These are phyloP conservation scores for Morpho deidamia DNA, from an alignment of 2,888 invertebrate genomes.

Conservation along the genomic window DNA sequence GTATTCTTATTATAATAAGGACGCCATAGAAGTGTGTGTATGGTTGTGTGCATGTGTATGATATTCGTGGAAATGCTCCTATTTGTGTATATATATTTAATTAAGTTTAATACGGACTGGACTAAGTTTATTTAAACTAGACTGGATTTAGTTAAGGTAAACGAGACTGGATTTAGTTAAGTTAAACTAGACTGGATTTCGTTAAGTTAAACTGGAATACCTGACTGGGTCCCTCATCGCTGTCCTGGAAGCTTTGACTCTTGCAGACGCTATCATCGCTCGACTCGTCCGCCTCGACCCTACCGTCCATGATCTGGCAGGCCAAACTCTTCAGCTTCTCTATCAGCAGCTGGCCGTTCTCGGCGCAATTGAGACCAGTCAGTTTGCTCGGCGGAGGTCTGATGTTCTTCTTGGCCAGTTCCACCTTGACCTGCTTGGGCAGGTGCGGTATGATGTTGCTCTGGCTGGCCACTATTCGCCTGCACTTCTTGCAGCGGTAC, in stretches of 20 bases:
- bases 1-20: no score
- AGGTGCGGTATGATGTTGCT: constrained; percentile 87
- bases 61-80: no score
- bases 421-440: constrained; percentile 53
- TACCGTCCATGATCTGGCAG: constrained; percentile 47
- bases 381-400: constrained; percentile 60
- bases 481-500: constrained; percentile 90
- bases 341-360: constrained; percentile 58
- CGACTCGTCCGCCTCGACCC: constrained; percentile 22
- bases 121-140: no score
- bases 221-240: constrained; percentile 50
- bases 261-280: constrained; percentile 19
- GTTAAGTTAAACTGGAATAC: constrained; percentile 27
- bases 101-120: no score
- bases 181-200: no score
- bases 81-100: no score
- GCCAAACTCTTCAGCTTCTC: constrained; percentile 62
- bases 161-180: no score
- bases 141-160: no score
- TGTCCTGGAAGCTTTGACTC: constrained; percentile 26
- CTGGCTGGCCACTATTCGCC: constrained; percentile 89
- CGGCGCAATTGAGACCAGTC: constrained; percentile 50
- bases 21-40: no score
- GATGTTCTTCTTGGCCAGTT: constrained; percentile 59
- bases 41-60: no score